Conservation (phyloP, 1,140 invertebrate species). For the Cyphomyrmex costatus region DNA sequence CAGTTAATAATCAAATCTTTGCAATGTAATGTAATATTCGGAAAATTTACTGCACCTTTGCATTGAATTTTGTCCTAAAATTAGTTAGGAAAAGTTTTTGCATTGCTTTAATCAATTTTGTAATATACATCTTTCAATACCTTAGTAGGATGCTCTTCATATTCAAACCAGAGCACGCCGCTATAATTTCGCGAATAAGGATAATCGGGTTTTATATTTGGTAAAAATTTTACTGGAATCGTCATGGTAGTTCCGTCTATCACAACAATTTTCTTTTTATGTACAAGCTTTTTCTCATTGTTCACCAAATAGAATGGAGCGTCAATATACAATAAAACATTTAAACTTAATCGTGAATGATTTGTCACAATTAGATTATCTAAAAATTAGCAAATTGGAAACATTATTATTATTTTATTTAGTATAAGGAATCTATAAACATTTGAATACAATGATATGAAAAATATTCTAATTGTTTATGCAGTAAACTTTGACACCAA, state of each 20-base stretch:
- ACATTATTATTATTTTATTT: not conserved
- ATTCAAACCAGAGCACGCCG: constrained; percentile 71
- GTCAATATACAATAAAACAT: constrained; percentile 65
- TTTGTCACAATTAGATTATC: constrained; percentile 79
- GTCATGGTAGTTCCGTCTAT: constrained; percentile 16
- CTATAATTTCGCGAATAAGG: constrained; percentile 66
- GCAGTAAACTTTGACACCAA: not conserved
- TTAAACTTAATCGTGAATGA: constrained; percentile 72
- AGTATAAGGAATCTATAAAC: not conserved
- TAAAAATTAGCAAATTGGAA: constrained; percentile 31
- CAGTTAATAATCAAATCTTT: constrained; percentile 82
- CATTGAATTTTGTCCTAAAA: constrained; percentile 85
- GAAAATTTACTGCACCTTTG: constrained; percentile 85
- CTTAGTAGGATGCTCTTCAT: constrained; percentile 76
- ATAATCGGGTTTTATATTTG: constrained; percentile 47
- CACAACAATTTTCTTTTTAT: constrained; percentile 68
- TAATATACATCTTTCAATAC: constrained; percentile 51
- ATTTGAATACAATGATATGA: constrained; percentile 18
- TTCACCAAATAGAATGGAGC: constrained; percentile 75
- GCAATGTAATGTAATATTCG: constrained; percentile 81
- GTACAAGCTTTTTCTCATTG: constrained; percentile 36
- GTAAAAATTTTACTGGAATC: constrained; percentile 71
- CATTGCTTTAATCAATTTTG: not conserved
- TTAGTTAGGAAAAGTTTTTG: not conserved
- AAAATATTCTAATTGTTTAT: constrained; percentile 4